Conservation (phyloP, 2,113 vertebrate genomes). For the Sebastes fasciatus region DNA sequence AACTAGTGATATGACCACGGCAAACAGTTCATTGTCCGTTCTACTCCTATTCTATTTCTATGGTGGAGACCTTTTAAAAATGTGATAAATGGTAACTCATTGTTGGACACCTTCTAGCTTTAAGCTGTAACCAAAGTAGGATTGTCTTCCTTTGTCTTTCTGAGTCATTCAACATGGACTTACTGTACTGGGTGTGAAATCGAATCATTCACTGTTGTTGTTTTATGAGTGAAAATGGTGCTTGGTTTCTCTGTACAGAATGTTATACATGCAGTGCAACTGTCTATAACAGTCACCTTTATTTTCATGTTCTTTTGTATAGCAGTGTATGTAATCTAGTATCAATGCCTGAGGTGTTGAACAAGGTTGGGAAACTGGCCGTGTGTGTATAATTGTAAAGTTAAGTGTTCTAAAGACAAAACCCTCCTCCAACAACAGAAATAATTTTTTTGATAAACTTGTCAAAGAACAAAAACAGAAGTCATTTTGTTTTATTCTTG, state of each 20-base stretch:
- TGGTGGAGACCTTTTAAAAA: conserved; percentile 44
- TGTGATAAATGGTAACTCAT: conserved; percentile 45
- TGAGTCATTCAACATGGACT: conserved; percentile 48
- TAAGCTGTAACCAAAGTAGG: conserved; percentile 69
- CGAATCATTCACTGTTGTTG: conserved; percentile 50
- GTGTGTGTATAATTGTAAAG: conserved; percentile 64
- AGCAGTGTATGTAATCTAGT: conserved; percentile 40
- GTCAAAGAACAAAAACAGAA: conserved; percentile 62
- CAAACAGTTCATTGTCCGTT: too few species aligned
- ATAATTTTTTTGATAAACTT: conserved; percentile 75
- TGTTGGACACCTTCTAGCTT: conserved; percentile 58
- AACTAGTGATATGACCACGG: too few species aligned
- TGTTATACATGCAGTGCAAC: conserved; percentile 59
- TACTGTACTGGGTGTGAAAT: conserved; percentile 50
- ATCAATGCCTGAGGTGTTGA: conserved; percentile 37
- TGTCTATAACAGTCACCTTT: conserved; percentile 39
- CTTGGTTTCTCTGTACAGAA: conserved; percentile 72
- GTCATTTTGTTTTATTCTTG: conserved; percentile 63
- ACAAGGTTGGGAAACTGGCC: conserved; percentile 37
- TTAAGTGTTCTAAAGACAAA: conserved; percentile 58
- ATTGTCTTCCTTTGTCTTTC: conserved; percentile 54
- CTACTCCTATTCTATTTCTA: too few species aligned
- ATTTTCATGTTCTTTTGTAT: conserved; percentile 45
- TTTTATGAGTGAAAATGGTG: conserved; percentile 44
- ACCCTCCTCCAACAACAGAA: conserved; percentile 30